These are phyloP conservation scores for Progne subis DNA, from an alignment of 2,113 vertebrate genomes.

Conservation along the genomic window DNA sequence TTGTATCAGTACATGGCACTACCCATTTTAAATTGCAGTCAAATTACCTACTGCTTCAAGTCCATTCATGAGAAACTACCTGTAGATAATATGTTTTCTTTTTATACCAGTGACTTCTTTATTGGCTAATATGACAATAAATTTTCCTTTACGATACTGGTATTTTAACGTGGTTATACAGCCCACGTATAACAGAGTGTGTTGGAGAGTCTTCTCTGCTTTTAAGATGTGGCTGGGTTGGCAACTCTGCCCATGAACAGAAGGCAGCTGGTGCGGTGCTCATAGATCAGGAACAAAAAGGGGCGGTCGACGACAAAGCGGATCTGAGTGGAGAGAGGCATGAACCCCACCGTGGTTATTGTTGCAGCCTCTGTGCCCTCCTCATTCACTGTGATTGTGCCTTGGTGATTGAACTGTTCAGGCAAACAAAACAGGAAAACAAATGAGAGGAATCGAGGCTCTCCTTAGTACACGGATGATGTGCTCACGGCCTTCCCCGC, in stretches of 20 bases:
- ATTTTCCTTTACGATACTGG: conserved; percentile 11
- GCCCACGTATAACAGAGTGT: not conserved
- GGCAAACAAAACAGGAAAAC: not conserved
- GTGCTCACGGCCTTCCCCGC: not conserved
- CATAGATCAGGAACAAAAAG: conserved; percentile 93
- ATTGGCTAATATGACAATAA: not conserved
- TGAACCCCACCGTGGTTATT: conserved; percentile 90
- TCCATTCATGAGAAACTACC: not conserved
- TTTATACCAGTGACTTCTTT: not conserved
- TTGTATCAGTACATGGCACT: not conserved
- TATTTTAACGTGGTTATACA: not conserved
- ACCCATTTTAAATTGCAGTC: conserved; percentile 14
- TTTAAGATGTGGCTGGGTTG: conserved; percentile 81
- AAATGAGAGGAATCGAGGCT: not conserved
- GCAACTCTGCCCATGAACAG: conserved; percentile 92
- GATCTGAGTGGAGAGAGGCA: conserved; percentile 92
- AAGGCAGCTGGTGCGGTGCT: conserved; percentile 92
- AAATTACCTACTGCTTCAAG: conserved; percentile 8
- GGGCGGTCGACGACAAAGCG: conserved; percentile 87
- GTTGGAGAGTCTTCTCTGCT: not conserved
- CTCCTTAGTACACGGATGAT: not conserved
- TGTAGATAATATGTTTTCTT: not conserved
- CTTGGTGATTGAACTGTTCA: conserved; percentile 91
- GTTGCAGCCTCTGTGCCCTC: conserved; percentile 92
- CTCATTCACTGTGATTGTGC: conserved; percentile 94